Conservation (phyloP, 2,797 vertebrate species). For the Hafferia zeledoni region DNA sequence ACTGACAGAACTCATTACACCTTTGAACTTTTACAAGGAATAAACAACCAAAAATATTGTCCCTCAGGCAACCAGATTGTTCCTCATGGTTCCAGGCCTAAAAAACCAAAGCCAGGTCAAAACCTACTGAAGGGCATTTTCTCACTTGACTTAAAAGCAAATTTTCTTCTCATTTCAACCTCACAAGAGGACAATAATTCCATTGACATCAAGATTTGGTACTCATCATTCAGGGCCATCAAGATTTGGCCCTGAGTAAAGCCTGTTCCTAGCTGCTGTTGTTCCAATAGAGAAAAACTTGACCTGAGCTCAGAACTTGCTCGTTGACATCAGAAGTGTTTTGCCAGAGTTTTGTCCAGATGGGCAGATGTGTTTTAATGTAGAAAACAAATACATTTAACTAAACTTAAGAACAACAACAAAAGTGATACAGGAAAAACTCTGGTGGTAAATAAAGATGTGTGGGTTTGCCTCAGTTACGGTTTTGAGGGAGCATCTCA, state of each 20-base stretch:
- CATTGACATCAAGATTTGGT: background rate
- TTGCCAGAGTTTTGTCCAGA: background rate
- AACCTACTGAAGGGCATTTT: background rate
- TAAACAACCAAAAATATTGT: background rate
- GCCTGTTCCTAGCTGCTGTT: background rate
- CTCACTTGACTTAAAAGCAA: background rate
- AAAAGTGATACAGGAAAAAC: background rate
- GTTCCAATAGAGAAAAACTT: background rate
- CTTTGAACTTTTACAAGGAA: background rate
- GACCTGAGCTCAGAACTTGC: accelerated
- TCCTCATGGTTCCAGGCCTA: background rate
- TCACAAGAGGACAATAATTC: background rate
- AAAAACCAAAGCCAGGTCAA: background rate
- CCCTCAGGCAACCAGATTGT: background rate
- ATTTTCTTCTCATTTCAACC: background rate
- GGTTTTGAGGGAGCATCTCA: background rate
- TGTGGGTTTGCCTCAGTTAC: background rate
- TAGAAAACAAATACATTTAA: background rate
- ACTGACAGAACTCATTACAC: background rate
- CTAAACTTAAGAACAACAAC: background rate
- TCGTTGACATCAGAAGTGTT: background rate
- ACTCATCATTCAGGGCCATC: background rate
- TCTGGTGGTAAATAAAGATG: background rate
- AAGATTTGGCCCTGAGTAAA: background rate
- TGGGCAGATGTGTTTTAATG: background rate